Base-by-base conservation (phyloP, 2,797 vertebrate genomes). In the Anableps anableps region DNA sequence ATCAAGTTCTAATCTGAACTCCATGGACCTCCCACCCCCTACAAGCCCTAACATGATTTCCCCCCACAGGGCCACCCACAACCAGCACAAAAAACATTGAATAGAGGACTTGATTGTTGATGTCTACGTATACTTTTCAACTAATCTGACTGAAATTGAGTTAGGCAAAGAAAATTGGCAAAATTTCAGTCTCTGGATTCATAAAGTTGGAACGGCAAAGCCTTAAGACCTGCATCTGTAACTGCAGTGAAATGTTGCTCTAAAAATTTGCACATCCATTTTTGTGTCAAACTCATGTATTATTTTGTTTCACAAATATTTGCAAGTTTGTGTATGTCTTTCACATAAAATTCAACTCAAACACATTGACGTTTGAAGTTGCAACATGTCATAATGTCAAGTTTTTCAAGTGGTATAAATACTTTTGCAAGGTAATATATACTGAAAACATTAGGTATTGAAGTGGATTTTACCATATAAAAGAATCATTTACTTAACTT, bases 381-480 rank as follows among this genome's bases (percentile, higher is more conserved):
- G 17, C 19, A 51, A 51, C 19, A 5, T 10, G 9, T 66, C 21
- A 36, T 17, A 38, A 68, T 36, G 9, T 68, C 17, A 41, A 68
- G 41, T 4, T 41, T 26, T 45, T 16, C 1, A 16, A n/a, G 13
- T 11, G 26, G 14, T 16, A 45, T n/a, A n/a, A 58, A 58, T 7
- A 45, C 23, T n/a, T 26, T n/a, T n/a, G 38, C 36, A 70, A 45
- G 23, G 14, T 9, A 45, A 7, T 43, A 80, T 74, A 77, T 81
- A 82, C 77, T 51, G 75, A 7, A 72, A 55, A 74, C 11, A 53
- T 43, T 82, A 21, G 55, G 68, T 81, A 83, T 6, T 51, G 66
- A 34, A 78, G 29, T 53, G 23, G 68, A 71, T 71, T 71, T 71
- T 29, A 71, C 13, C 4, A 1, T 5, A 26, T 68, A 13, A 38